Percentiles rank a stretch among this genome's conserved stretches.
phyloP scores from a whole-genome alignment of 1,140 invertebrate species.

The Kradibia gibbosae region DNA sequence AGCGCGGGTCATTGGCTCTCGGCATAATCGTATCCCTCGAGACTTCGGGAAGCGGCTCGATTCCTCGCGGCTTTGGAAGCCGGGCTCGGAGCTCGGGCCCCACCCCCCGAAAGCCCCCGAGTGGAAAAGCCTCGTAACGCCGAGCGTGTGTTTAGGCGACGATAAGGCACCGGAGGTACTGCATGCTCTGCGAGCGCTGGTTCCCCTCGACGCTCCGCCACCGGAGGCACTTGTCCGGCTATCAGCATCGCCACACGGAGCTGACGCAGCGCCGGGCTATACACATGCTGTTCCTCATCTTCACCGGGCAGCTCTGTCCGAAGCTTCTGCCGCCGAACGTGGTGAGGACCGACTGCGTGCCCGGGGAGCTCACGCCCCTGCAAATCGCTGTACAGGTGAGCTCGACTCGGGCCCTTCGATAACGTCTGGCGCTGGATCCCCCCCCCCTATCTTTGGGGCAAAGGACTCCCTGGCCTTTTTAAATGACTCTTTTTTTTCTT shows the following conservation, averaged over 20 bases:
- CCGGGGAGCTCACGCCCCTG: slow-evolving; percentile 69
- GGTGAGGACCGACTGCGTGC: slow-evolving; percentile 62
- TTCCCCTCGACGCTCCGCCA: slow-evolving; percentile 67
- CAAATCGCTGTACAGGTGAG: slow-evolving; percentile 71
- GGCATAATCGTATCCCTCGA: too few relatives aligned
- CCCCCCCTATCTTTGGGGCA: too few relatives aligned
- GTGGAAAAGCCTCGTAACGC: too few relatives aligned
- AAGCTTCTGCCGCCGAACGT: slow-evolving; percentile 65
- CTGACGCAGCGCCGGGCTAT: slow-evolving; percentile 69
- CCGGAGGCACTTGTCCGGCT: slow-evolving; percentile 67
- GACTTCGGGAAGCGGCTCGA: too few relatives aligned
- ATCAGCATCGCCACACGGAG: slow-evolving; percentile 70
- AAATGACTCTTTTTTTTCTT: too few relatives aligned
- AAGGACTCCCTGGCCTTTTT: too few relatives aligned
- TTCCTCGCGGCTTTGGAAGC: too few relatives aligned
- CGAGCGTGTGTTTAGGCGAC: slow-evolving; percentile 63
- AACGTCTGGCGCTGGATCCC: too few relatives aligned
- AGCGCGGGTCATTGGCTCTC: too few relatives aligned
- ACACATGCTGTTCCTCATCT: slow-evolving; percentile 70
- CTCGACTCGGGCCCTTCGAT: too few relatives aligned
- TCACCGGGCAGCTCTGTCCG: slow-evolving; percentile 70
- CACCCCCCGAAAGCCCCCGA: too few relatives aligned
- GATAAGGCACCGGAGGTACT: slow-evolving; percentile 68
- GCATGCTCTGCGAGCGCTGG: slow-evolving; percentile 69
- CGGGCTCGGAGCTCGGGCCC: too few relatives aligned